Evolutionary conservation across 2,797 vertebrate species (phyloP).

Genomic region (Gallinago solitaria): DNA sequence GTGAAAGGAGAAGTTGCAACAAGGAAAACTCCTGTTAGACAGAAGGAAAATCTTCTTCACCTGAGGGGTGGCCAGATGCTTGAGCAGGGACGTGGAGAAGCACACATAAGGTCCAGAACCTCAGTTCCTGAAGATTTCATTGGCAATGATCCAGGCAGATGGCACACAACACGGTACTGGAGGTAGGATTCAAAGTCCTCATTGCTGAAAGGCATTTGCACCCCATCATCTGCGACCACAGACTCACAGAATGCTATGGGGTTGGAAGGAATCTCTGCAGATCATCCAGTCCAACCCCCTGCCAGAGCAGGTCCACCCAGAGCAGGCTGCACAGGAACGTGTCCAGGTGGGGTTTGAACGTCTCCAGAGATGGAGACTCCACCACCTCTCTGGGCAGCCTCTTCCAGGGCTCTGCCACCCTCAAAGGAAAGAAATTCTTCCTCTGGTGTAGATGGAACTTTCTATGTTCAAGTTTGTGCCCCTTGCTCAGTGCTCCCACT

Average conservation of each 20-base stretch:
- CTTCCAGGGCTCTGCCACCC: too few relatives aligned
- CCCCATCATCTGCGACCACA: background rate
- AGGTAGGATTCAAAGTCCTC: background rate
- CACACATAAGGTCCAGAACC: background rate
- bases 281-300: too few relatives aligned
- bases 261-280: too few relatives aligned
- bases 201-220: background rate
- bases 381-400: too few relatives aligned
- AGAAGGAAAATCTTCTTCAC: background rate
- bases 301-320: too few relatives aligned
- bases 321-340: too few relatives aligned
- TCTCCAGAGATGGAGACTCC: background rate
- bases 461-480: too few relatives aligned
- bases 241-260: too few relatives aligned
- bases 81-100: background rate
- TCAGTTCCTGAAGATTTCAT: background rate
- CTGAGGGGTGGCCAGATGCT: background rate
- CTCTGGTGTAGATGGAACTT: too few relatives aligned
- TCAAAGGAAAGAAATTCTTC: too few relatives aligned
- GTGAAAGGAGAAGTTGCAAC: background rate
- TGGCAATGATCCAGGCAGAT: background rate
- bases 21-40: background rate
- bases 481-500: background rate
- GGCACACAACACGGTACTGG: rapidly evolving
- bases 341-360: too few relatives aligned